Evolutionary conservation across 53 echinoderm and acorn worm genomes (phyloP), one percentile per base, ranked within the genome.

Genomic region (Henricia sp.): DNA sequence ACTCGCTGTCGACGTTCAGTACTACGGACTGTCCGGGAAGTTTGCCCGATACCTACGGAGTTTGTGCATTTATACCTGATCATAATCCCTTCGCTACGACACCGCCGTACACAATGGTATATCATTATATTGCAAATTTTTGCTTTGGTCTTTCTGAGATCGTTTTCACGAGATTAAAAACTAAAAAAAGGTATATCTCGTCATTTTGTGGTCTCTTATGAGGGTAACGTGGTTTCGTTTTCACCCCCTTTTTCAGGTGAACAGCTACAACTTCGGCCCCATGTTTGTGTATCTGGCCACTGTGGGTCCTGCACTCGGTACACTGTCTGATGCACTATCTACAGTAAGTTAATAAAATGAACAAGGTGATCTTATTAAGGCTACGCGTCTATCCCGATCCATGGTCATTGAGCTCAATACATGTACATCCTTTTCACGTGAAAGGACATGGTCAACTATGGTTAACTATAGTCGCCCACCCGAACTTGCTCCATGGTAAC

Each of bases 61-160:
- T 80, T 23, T 80, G 80, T 34, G 46, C 80, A 3, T 50, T 33
- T 13, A 80, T 80, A 33, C 80, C 80, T 24, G 80, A 44, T 20
- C 33, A 80, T 0, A 28, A 14, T 17, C 80, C 80, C n/a, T 80
- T 80, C 21, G 29, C 28, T 16, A 39, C 62, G 0, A 29, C 63
- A 24, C 57, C 64, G 48, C 27, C 80, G 17, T 63, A 26, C 5
- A 48, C 80, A 35, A 62, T 44, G 80, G 80, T 80, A 80, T 1
- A 37, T 19, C 6, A 4, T 3, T 21, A 10, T 17, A 4, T 17
- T 54, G 13, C 3, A 4, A 19, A 20, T 54, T 54, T 54, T 54
- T 54, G 8, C 17, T 11, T 11, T 54, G 4, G 3, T 11, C 4
- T 54, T 54, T 17, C 4, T 54, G 55, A 19, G 19, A 54, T 19